phyloP scores from a whole-genome alignment of 2,888 invertebrate genomes.

The Aspidiotus destructor region DNA sequence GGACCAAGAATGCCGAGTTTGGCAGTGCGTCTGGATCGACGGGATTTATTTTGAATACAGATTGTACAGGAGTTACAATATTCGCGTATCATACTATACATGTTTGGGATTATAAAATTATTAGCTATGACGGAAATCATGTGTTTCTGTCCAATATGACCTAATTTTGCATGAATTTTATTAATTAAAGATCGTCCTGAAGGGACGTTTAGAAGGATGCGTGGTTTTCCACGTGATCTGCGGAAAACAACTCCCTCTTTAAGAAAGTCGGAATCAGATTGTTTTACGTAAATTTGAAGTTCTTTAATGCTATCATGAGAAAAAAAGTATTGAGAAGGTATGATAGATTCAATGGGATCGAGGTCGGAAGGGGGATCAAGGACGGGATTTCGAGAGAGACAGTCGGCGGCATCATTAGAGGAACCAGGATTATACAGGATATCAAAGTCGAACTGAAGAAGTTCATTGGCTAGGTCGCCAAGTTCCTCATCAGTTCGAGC shows the following conservation, averaged over 20 bases:
- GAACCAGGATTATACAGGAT: constrained; percentile 36
- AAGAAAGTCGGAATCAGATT: not conserved
- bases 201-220: constrained; percentile 1
- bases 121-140: not conserved
- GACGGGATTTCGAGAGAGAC: constrained; percentile 36
- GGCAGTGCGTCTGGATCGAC: constrained; percentile 37
- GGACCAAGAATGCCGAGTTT: constrained; percentile 38
- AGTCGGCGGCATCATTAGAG: constrained; percentile 36
- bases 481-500: too few relatives aligned
- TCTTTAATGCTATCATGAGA: too few relatives aligned
- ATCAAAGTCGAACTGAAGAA: constrained; percentile 36
- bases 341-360: not conserved
- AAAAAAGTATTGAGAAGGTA: too few relatives aligned
- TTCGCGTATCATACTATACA: constrained; percentile 36
- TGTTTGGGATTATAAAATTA: constrained; percentile 18
- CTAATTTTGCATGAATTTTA: constrained; percentile 5
- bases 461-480: constrained; percentile 36
- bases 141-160: constrained; percentile 12
- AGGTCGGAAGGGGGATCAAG: constrained; percentile 24
- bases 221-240: not conserved
- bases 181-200: not conserved
- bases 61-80: constrained; percentile 33
- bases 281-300: not conserved
- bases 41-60: constrained; percentile 39
- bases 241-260: not conserved